phyloP scores from a whole-genome alignment of 2,888 invertebrate species.

The Drosophila meridionalis region DNA sequence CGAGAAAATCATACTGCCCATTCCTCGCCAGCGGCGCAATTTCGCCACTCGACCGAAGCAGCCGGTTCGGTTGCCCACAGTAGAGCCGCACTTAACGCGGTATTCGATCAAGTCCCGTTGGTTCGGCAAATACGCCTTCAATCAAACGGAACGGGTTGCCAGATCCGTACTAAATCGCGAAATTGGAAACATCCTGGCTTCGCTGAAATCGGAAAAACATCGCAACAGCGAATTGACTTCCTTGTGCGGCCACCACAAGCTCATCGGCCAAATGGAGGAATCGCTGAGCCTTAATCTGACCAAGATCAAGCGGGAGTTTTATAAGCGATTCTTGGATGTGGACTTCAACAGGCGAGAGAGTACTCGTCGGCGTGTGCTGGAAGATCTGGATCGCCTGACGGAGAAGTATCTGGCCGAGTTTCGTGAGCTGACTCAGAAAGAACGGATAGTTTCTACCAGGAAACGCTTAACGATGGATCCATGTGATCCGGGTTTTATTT shows the following conservation, averaged over 20 bases:
- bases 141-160: conserved; percentile 11
- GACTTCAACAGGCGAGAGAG: background rate
- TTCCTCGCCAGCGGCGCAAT: background rate
- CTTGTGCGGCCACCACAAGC: conserved; percentile 59
- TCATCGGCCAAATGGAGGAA: conserved; percentile 45
- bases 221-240: conserved; percentile 11
- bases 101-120: conserved; percentile 53
- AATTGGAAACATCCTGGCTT: conserved; percentile 42
- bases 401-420: conserved; percentile 41
- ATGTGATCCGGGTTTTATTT: conserved; percentile 22
- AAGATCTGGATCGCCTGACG: conserved; percentile 50
- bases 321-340: conserved; percentile 30
- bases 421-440: conserved; percentile 46
- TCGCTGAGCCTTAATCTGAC: conserved; percentile 37
- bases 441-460: conserved; percentile 40
- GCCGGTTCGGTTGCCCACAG: background rate
- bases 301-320: conserved; percentile 38
- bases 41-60: background rate
- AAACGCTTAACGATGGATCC: conserved; percentile 17
- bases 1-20: conserved; percentile 1
- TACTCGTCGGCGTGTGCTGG: conserved; percentile 19
- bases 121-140: conserved; percentile 48
- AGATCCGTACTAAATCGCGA: conserved; percentile 34
- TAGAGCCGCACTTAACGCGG: background rate
- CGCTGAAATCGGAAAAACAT: conserved; percentile 18